phyloP scores from a whole-genome alignment of 2,888 invertebrate genomes.

The Brachylomia viminalis region DNA sequence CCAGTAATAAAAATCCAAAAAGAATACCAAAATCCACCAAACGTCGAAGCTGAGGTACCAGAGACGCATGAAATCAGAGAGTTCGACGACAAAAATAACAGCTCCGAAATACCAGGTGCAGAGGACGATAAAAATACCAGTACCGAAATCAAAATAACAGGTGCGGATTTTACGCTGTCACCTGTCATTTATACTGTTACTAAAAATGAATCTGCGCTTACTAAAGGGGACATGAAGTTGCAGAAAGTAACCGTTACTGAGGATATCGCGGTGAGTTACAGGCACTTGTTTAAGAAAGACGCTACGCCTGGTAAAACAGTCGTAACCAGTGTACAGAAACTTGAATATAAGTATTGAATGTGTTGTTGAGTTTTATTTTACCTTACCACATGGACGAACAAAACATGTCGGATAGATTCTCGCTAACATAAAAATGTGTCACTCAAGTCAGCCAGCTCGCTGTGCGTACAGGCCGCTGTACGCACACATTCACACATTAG shows the following conservation, averaged over 20 bases:
- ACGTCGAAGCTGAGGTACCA: conserved; percentile 81
- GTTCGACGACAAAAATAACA: conserved; percentile 24
- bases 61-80: conserved; percentile 75
- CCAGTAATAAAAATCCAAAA: conserved; percentile 69
- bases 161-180: conserved; percentile 68
- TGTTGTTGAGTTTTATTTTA: conserved; percentile 64
- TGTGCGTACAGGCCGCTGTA: no score
- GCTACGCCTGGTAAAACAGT: conserved; percentile 80
- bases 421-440: no score
- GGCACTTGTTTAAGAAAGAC: conserved; percentile 84
- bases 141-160: conserved; percentile 62
- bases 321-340: conserved; percentile 78
- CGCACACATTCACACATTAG: no score
- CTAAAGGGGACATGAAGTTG: conserved; percentile 81
- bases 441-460: no score
- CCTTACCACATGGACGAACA: not conserved
- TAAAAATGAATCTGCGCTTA: conserved; percentile 79
- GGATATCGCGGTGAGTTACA: conserved; percentile 82
- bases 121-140: conserved; percentile 41
- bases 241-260: conserved; percentile 84
- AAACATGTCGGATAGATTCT: no score
- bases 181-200: conserved; percentile 81
- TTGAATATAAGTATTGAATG: conserved; percentile 81
- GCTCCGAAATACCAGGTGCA: conserved; percentile 55
- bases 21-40: conserved; percentile 70